phyloP scores from a whole-genome alignment of 1,140 invertebrate genomes.

The Penaeus chinensis region DNA sequence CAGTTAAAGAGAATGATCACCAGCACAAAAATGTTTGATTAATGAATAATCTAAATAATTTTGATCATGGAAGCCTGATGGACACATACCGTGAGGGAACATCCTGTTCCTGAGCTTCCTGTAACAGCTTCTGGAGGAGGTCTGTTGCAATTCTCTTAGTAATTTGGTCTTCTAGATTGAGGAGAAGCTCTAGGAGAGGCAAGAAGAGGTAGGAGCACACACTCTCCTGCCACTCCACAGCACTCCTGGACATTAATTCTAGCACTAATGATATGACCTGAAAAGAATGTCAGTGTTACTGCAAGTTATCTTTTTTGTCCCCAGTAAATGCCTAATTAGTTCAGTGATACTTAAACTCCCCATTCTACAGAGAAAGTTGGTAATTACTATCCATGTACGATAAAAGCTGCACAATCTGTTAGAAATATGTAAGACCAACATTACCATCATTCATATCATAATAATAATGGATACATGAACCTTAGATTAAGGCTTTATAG shows the following conservation, averaged over 20 bases:
- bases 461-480: no score
- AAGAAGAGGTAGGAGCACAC: conserved; percentile 26
- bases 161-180: conserved; percentile 40
- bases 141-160: conserved; percentile 54
- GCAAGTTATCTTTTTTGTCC: not conserved
- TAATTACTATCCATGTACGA: no score
- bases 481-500: no score
- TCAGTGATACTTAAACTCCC: no score
- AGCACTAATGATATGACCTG: conserved; percentile 34
- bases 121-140: conserved; percentile 46
- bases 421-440: no score
- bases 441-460: no score
- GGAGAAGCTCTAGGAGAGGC: conserved; percentile 49
- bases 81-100: conserved; percentile 8
- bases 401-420: no score
- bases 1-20: no score
- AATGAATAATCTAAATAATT: no score
- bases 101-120: conserved; percentile 15
- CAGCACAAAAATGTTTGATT: no score
- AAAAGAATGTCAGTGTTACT: not conserved
- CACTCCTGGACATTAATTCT: conserved; percentile 29
- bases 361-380: no score
- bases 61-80: no score
- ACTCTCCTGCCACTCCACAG: conserved; percentile 23
- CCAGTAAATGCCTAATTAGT: not conserved